phyloP scores from a whole-genome alignment of 2,113 vertebrate genomes.

The Hemiprocne comata region DNA sequence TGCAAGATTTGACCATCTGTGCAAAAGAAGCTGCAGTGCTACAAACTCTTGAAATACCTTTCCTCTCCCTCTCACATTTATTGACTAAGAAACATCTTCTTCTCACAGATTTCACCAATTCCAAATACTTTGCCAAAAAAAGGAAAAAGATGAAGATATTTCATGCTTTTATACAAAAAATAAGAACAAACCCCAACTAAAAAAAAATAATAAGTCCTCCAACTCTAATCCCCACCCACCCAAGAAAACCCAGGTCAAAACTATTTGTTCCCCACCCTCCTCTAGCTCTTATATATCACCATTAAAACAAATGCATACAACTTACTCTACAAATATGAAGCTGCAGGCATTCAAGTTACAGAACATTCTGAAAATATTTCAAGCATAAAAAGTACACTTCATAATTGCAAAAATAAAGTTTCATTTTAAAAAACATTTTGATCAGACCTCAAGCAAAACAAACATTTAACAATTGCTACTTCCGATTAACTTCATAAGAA shows the following conservation, averaged over 20 bases:
- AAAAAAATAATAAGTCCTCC: neutral
- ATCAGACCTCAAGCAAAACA: constrained; percentile 74
- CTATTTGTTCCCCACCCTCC: neutral
- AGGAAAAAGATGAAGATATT: neutral
- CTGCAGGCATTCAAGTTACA: constrained; percentile 61
- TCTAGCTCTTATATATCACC: neutral
- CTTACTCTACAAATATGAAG: constrained; percentile 61
- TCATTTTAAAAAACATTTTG: constrained; percentile 69
- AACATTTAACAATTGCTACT: constrained; percentile 47
- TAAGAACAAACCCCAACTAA: fast-evolving
- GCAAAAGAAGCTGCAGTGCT: constrained; percentile 14
- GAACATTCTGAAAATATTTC: constrained; percentile 65
- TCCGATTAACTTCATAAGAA: constrained; percentile 35
- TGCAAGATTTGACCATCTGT: neutral
- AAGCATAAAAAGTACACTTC: constrained; percentile 76
- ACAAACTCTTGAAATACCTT: neutral
- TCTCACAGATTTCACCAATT: neutral
- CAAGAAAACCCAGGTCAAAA: neutral
- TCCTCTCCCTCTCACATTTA: neutral
- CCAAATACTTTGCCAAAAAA: neutral
- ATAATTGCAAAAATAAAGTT: constrained; percentile 80
- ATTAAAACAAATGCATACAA: constrained; percentile 17
- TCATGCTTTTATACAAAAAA: neutral
- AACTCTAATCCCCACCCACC: neutral
- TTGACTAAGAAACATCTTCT: neutral